Evolutionary conservation across 2,888 invertebrate species (phyloP).

Genomic region (Brassicogethes aeneus): DNA sequence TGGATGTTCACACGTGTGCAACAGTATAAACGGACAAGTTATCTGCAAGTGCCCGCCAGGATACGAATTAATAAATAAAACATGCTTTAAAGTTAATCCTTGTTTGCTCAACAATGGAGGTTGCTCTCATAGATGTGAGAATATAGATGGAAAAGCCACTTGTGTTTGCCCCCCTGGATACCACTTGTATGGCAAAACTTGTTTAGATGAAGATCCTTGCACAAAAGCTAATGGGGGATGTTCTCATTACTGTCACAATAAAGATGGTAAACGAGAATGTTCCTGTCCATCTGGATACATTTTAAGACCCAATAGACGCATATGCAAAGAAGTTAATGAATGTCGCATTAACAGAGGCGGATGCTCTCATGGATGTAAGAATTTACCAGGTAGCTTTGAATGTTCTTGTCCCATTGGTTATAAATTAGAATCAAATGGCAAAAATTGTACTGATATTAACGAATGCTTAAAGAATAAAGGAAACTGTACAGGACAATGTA

Average conservation of each 20-base stretch:
- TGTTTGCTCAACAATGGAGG: conserved; percentile 38
- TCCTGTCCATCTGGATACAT: conserved; percentile 46
- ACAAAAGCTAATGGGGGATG: conserved; percentile 39
- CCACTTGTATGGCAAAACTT: conserved; percentile 31
- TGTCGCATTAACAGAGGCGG: conserved; percentile 50
- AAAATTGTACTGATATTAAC: conserved; percentile 36
- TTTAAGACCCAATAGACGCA: conserved; percentile 36
- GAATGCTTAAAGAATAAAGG: conserved; percentile 38
- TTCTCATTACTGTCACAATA: conserved; percentile 40
- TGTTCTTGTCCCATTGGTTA: conserved; percentile 45
- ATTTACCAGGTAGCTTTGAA: conserved; percentile 42
- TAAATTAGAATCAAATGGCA: conserved; percentile 29
- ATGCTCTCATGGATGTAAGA: conserved; percentile 54
- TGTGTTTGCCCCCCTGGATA: conserved; percentile 42
- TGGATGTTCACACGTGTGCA: conserved; percentile 45
- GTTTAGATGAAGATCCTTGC: conserved; percentile 40
- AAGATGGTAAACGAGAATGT: conserved; percentile 40
- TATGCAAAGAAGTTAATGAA: conserved; percentile 48
- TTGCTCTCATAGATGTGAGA: conserved; percentile 47
- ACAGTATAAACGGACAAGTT: conserved; percentile 42
- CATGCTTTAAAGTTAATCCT: conserved; percentile 38
- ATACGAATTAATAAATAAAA: conserved; percentile 32
- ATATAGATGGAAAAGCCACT: conserved; percentile 42
- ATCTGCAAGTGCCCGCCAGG: conserved; percentile 44
- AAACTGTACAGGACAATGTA: conserved; percentile 42